Base-by-base conservation (phyloP, 1,140 invertebrate genomes). In the Drosophila athabasca region DNA sequence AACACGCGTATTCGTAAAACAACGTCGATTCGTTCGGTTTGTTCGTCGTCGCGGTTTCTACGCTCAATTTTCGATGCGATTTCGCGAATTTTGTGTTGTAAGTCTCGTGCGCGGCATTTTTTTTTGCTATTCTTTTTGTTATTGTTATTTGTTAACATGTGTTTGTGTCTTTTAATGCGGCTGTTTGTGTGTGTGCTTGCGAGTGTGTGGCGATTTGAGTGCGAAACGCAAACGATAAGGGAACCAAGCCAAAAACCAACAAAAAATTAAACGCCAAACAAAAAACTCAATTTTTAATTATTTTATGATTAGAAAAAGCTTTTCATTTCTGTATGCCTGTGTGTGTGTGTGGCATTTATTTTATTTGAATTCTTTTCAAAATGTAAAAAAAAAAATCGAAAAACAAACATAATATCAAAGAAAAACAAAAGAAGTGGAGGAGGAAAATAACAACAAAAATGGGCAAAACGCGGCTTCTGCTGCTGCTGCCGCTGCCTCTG, bases 301-400 rank as follows among this genome's bases (percentile, higher is more conserved):
- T 66, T 75, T 74, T 74, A 66, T 74, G 22, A 45, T 44, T 57
- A 45, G 29, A 26, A 35, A 39, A 39, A 39, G 70, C 53, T 72
- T 72, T 73, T 62, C 46, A 51, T 62, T 62, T 50, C 29, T 49
- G 11, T 52, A 31, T 65, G 41, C 17, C 17, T 48, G 26, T 48
- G 46, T 46, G 39, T 24, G 35, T 69, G 44, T 39, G 44, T 43
- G 35, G 68, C 35, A 57, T 69, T 69, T 69, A 50, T 69, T 39
- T 69, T 69, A 58, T 69, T 69, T 69, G n/a, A 69, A 58, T 69
- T 69, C 66, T 69, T 58, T 31, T 52, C 61, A 66, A 8, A 44
- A 52, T 53, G 70, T 52, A 74, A 74, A 74, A 74, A 65, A 19
- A 19, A 19, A 19, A 19, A 1, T 19, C 0, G 61, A 66, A 74